Evolutionary conservation across 2,797 vertebrate genomes (phyloP).

Genomic region (Galaxias olidus): DNA sequence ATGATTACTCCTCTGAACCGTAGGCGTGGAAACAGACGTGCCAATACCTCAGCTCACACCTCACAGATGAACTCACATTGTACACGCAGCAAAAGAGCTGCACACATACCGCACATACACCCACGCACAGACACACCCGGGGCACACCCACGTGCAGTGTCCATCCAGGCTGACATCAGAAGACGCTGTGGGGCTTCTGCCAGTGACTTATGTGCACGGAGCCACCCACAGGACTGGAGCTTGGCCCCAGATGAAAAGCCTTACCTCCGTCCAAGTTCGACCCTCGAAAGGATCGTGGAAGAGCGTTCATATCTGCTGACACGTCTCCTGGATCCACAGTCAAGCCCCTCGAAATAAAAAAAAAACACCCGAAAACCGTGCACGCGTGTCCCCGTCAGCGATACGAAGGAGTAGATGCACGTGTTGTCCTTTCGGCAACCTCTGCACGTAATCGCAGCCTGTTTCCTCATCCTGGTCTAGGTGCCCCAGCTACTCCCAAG

Average conservation of each 20-base stretch:
- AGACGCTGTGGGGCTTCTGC: neutral
- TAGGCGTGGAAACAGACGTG: too few relatives aligned
- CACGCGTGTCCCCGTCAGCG: too few relatives aligned
- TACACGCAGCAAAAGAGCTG: neutral
- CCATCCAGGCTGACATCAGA: neutral
- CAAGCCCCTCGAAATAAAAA: too few relatives aligned
- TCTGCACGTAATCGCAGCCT: too few relatives aligned
- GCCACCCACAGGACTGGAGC: neutral
- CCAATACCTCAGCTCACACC: neutral
- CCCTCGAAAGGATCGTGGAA: neutral
- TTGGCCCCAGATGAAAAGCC: neutral
- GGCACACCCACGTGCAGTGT: neutral
- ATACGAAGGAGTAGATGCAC: too few relatives aligned
- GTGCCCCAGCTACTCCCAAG: too few relatives aligned
- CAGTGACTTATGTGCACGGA: neutral
- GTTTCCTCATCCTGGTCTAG: too few relatives aligned
- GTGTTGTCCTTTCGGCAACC: too few relatives aligned
- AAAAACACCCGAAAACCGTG: neutral
- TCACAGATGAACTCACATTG: too few relatives aligned
- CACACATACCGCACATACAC: neutral
- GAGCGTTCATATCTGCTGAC: neutral
- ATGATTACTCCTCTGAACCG: too few relatives aligned
- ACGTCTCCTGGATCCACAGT: too few relatives aligned
- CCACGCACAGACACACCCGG: neutral
- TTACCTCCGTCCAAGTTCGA: neutral